These are phyloP conservation scores for Vespertilio murinus DNA, from an alignment of 2,797 vertebrate species.

Conservation along the genomic window DNA sequence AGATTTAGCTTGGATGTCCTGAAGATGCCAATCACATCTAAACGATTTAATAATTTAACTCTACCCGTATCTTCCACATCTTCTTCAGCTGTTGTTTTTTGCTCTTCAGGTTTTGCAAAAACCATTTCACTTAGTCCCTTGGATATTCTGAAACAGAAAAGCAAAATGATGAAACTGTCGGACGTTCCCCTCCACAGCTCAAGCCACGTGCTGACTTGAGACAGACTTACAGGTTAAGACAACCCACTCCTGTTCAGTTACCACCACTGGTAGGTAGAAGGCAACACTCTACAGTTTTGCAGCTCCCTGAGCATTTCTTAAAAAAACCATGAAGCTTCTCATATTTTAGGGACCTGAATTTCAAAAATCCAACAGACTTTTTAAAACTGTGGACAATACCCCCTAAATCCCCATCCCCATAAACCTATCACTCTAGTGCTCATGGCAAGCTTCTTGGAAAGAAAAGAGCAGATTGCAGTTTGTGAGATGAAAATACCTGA, in stretches of 20 bases:
- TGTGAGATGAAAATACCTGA: constrained; percentile 86
- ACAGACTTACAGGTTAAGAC: neutral
- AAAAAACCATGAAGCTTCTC: neutral
- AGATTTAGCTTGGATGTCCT: neutral
- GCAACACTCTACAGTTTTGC: neutral
- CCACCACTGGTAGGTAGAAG: neutral
- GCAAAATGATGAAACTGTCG: neutral
- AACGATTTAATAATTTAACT: neutral
- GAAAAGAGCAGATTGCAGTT: neutral
- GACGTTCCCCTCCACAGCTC: neutral
- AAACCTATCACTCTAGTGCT: neutral
- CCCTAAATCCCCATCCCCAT: neutral
- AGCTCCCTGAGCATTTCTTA: neutral
- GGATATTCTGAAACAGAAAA: constrained; percentile 89
- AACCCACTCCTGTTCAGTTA: too few species aligned
- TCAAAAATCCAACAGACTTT: neutral
- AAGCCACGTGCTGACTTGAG: rapidly evolving
- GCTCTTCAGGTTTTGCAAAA: constrained; percentile 85
- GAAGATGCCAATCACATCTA: neutral
- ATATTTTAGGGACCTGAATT: neutral
- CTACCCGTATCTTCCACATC: constrained; percentile 87
- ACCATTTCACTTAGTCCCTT: constrained; percentile 91
- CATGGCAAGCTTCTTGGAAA: neutral
- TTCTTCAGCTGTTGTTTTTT: constrained; percentile 40
- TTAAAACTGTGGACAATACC: neutral